Base-by-base conservation (phyloP, 2,888 invertebrate genomes). In the Dascillus cervinus region DNA sequence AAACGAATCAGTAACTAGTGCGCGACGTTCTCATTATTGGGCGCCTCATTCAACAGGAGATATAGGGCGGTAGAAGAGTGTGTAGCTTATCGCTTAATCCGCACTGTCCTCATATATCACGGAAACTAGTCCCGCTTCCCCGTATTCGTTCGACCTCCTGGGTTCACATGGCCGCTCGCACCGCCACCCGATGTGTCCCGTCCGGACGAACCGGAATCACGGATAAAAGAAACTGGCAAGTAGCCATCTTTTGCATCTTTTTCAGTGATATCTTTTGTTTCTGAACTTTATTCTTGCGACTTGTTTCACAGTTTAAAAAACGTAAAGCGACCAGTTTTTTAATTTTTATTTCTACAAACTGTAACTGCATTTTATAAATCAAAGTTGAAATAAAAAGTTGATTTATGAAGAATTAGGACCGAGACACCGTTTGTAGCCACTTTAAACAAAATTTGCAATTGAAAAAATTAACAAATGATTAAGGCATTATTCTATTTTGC, bases 71-170 rank as follows among this genome's bases (percentile, higher is more conserved):
- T 43, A 42, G 47, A 48, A 49, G 52, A 51, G 52, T 49, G 52
- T 56, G 53, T 53, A 50, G 56, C 53, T 56, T 56, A 56, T 55
- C 56, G 54, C 50, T 56, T 56, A 55, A 56, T 56, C 55, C 53
- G 44, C 38, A 47, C 53, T 50, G 51, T 54, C 54, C 46, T 45
- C 55, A 55, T 55, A 55, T 55, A 55, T 56, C 52, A 55, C 51
- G 29, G 43, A 43, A 26, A 29, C 34, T 42, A 37, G 32, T 33
- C 37, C 28, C 22, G 26, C 22, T 20, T 24, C 29, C 33, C 33
- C 20, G 17, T 14, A 29, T 24, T 22, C 26, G 21, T 22, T 32
- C 31, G 22, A 31, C 37, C 39, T 34, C 32, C 38, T 34, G 38
- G 36, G 29, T 25, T 32, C 34, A 26, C 35, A 40, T 34, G 39